Evolutionary conservation across 2,797 vertebrate species (phyloP).

Genomic region (Coranthus polyacanthus): DNA sequence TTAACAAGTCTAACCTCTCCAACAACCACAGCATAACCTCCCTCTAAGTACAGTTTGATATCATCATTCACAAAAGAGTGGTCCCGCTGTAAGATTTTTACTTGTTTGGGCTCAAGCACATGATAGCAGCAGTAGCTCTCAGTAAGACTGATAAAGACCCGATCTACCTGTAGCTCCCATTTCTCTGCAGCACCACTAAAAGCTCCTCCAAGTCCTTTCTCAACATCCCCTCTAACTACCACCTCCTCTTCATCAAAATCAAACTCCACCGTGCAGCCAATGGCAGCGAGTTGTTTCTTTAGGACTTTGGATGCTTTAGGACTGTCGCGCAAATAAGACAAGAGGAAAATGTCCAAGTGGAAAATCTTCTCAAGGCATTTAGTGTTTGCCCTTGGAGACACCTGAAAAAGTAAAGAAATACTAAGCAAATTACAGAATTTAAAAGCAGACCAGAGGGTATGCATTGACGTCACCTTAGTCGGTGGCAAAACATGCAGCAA

Average conservation of each 20-base stretch:
- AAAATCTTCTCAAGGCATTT: slow-evolving; percentile 57
- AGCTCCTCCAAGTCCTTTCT: slow-evolving; percentile 27
- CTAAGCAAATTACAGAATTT: too few relatives aligned
- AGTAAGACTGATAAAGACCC: slow-evolving; percentile 18
- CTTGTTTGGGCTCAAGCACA: slow-evolving; percentile 41
- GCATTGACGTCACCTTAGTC: too few relatives aligned
- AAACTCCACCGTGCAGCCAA: slow-evolving; percentile 37
- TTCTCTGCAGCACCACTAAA: slow-evolving; percentile 15
- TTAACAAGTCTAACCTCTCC: slow-evolving; percentile 55
- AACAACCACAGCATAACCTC: slow-evolving; percentile 61
- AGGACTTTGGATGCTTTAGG: slow-evolving; percentile 35
- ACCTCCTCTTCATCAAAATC: slow-evolving; percentile 46
- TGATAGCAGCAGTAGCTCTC: slow-evolving; percentile 54
- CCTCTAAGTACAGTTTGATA: slow-evolving; percentile 60
- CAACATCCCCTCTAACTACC: slow-evolving; percentile 50
- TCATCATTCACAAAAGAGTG: slow-evolving; percentile 24
- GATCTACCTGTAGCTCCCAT: slow-evolving; percentile 63
- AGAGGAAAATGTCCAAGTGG: slow-evolving; percentile 42
- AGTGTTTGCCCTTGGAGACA: too few relatives aligned
- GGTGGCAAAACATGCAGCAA: too few relatives aligned
- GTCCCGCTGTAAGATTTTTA: slow-evolving; percentile 42
- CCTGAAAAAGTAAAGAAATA: too few relatives aligned
- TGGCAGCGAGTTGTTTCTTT: slow-evolving; percentile 41
- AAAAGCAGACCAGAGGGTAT: too few relatives aligned
- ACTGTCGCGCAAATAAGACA: slow-evolving; percentile 69